These are phyloP conservation scores for Pyrocoelia pectoralis DNA, from an alignment of 2,888 invertebrate genomes.

Conservation along the genomic window DNA sequence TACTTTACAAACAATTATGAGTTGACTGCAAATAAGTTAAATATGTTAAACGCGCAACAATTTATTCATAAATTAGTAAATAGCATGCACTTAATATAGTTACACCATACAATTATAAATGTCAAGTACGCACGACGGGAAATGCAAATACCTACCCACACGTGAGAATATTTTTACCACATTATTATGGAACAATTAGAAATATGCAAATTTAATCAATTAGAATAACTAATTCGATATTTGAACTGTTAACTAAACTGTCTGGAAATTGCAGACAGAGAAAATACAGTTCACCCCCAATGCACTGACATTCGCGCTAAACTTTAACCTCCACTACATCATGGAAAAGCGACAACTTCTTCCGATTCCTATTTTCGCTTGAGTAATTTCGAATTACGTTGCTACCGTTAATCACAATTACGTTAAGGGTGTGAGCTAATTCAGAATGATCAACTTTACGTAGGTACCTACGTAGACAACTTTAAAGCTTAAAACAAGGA, in stretches of 20 bases:
- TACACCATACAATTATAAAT: too few species aligned
- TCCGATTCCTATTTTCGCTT: constrained; percentile 29
- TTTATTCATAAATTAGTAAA: too few species aligned
- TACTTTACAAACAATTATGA: too few species aligned
- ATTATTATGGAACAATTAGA: too few species aligned
- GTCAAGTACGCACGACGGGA: too few species aligned
- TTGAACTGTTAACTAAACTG: neutral
- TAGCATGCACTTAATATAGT: too few species aligned
- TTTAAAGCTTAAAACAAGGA: too few species aligned
- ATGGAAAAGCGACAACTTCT: constrained; percentile 31
- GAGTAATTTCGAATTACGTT: constrained; percentile 27
- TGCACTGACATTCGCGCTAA: constrained; percentile 28
- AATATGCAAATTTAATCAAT: neutral
- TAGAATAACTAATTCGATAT: neutral
- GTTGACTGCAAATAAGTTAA: too few species aligned
- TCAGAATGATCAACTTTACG: constrained; percentile 7
- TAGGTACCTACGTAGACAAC: too few species aligned
- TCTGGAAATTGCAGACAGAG: constrained; percentile 12
- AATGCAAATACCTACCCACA: too few species aligned
- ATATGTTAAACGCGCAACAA: too few species aligned
- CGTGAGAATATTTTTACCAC: too few species aligned
- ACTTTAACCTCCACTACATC: constrained; percentile 31
- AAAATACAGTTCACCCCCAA: constrained; percentile 10
- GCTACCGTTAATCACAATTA: constrained; percentile 16
- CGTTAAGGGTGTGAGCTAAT: constrained; percentile 17